phyloP scores from a whole-genome alignment of 2,888 invertebrate species.

The Agrotis clavis region DNA sequence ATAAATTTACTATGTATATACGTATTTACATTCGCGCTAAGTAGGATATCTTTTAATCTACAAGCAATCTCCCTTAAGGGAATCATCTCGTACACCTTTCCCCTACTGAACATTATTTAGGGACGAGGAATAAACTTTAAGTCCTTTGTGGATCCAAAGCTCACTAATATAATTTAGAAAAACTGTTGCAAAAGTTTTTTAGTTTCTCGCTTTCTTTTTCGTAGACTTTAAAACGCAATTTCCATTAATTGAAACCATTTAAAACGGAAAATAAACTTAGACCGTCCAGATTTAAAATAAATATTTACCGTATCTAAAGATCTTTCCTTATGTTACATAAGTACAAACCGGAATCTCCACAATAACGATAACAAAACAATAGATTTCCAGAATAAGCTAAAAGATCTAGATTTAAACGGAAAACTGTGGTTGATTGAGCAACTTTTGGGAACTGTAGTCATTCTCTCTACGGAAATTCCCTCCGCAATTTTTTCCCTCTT shows the following conservation, averaged over 20 bases:
- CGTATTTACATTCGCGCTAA: no score
- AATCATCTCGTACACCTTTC: no score
- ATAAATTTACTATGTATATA: no score
- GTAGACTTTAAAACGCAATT: neutral
- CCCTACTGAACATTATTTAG: neutral
- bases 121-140: neutral
- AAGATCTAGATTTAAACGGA: conserved; percentile 65
- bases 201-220: neutral
- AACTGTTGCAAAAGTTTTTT: neutral
- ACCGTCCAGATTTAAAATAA: no score
- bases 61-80: no score
- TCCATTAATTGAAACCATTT: neutral
- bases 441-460: conserved; percentile 68
- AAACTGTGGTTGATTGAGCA: conserved; percentile 69
- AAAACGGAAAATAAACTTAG: neutral
- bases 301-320: neutral
- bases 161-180: neutral
- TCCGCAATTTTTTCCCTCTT: conserved; percentile 41
- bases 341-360: neutral
- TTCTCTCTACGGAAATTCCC: conserved; percentile 67
- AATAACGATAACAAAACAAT: neutral
- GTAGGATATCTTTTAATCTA: no score
- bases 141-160: neutral
- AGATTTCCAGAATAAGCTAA: conserved; percentile 61
- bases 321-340: neutral